Evolutionary conservation across 2,113 vertebrate genomes (phyloP), one percentile per base, ranked within the genome.

Genomic region (Aegotheles bennettii): DNA sequence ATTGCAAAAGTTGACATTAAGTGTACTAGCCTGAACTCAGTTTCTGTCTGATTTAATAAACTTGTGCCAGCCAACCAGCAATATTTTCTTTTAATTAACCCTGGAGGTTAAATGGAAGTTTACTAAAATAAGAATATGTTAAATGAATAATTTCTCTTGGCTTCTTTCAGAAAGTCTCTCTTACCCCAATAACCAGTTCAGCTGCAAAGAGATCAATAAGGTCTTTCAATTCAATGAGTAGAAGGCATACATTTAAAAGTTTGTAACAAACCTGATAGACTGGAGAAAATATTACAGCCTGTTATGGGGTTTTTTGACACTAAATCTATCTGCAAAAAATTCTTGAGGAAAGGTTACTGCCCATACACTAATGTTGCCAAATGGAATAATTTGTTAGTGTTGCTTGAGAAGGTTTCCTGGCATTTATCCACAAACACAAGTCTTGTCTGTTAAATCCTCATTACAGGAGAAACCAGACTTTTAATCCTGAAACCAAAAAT

Each of bases 121-220:
- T 96, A 93, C 95, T 95, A 94, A 93, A 95, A 87, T 59, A 31
- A 76, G 75, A 94, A 74, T 90, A 94, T 81, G 61, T 95, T 94
- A 95, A 96, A 96, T 61, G 84, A 94, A 57, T 94, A 90, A 93
- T 94, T 90, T 94, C 78, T 95, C 89, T 73, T 94, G 70, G 60
- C 76, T 95, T 94, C 67, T 91, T 88, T 91, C 82, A 94, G 60
- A 28, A 89, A 86, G 56, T 45, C 61, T 89, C 47, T 89, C 87
- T 97, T 97, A 92, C 76, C 92, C 94, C 95, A 95, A 79, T 90
- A 95, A 94, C 73, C 95, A 88, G 75, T 83, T 84, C 89, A 92
- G 71, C 90, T 94, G 84, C 65, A 86, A 90, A 87, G 87, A 92
- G 84, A 95, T 95, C 93, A 94, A 91, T 96, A 96, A 95, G 82